A percentile compares a stretch with the other conserved stretches of the same genome.
phyloP scores from a whole-genome alignment of 2,113 vertebrate species.

The Pardalotus punctatus region DNA sequence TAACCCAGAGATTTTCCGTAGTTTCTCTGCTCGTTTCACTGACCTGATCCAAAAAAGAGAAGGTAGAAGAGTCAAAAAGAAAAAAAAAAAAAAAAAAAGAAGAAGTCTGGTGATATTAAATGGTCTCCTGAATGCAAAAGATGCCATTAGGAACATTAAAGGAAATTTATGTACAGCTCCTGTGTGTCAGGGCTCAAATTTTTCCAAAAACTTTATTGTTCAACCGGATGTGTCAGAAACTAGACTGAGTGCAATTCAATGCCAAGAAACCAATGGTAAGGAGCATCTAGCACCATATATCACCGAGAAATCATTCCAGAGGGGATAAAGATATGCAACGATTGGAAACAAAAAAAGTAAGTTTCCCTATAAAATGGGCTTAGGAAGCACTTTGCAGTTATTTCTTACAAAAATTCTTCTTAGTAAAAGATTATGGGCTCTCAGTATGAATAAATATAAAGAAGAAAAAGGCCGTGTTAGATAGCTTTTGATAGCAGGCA shows the following conservation, averaged over 20 bases:
- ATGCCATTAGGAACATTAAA: slow-evolving; percentile 17
- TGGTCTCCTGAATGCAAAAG: slow-evolving; percentile 11
- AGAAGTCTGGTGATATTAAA: neutral
- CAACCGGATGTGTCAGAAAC: slow-evolving; percentile 8
- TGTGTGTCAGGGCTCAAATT: slow-evolving; percentile 30
- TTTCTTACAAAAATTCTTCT: slow-evolving; percentile 12
- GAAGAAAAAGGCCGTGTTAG: neutral
- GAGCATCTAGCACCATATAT: slow-evolving; percentile 28
- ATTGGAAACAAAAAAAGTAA: neutral
- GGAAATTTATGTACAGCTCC: slow-evolving; percentile 41
- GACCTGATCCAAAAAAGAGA: neutral
- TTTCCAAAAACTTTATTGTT: slow-evolving; percentile 43
- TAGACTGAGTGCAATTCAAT: neutral
- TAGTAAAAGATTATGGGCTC: neutral
- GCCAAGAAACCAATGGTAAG: slow-evolving; percentile 47
- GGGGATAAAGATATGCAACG: slow-evolving; percentile 28
- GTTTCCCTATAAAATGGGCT: slow-evolving; percentile 16
- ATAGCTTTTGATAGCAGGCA: neutral
- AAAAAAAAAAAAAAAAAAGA: neutral
- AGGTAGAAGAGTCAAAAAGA: neutral
- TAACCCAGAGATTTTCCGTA: neutral
- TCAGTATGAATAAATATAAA: neutral
- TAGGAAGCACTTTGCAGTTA: neutral
- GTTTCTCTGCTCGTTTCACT: neutral
- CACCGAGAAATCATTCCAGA: neutral